These are phyloP conservation scores for Myzus persicae DNA, from an alignment of 1,140 invertebrate genomes.

Conservation along the genomic window DNA sequence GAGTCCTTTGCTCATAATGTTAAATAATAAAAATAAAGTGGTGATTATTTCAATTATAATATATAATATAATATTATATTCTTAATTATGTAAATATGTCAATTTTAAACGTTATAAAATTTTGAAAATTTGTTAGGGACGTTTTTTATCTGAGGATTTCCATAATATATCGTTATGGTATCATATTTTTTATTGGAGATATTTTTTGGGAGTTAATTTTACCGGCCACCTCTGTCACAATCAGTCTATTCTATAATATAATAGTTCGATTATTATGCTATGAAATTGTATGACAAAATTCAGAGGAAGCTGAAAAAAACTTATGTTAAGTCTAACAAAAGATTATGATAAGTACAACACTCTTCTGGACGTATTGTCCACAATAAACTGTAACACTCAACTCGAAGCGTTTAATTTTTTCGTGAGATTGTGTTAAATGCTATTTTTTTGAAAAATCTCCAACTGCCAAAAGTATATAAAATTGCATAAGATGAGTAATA, in stretches of 20 bases:
- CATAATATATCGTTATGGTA: neutral
- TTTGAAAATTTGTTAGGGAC: neutral
- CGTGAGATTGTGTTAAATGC: no score
- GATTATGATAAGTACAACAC: neutral
- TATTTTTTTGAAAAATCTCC: neutral
- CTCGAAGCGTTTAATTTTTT: neutral
- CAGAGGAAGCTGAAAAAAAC: neutral
- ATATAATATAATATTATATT: neutral
- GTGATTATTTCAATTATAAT: neutral
- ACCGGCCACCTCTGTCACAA: neutral
- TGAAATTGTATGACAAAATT: neutral
- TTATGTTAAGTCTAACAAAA: neutral
- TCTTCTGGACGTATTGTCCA: neutral
- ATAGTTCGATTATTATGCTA: neutral
- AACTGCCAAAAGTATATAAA: neutral
- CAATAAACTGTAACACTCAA: neutral
- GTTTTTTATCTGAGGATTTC: neutral
- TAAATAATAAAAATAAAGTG: neutral
- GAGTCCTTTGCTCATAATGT: neutral
- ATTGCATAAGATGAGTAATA: neutral
- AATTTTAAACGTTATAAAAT: neutral
- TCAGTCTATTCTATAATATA: neutral
- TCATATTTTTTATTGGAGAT: neutral
- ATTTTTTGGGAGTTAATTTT: neutral
- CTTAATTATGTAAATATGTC: neutral